Evolutionary conservation across 2,888 invertebrate genomes (phyloP).

Genomic region (Clanis bilineata): DNA sequence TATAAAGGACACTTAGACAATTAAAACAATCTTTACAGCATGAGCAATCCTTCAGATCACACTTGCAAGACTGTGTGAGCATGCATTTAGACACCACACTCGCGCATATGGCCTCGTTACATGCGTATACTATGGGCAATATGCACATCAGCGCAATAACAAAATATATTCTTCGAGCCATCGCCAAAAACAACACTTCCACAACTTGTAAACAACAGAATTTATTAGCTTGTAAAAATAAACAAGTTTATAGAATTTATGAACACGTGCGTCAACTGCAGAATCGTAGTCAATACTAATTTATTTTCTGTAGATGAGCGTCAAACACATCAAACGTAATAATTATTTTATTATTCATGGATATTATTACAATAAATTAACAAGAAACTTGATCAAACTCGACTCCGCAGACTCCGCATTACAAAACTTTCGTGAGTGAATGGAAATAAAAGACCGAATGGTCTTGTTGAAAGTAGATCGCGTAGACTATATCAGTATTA

Average conservation of each 20-base stretch:
- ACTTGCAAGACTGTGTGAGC: constrained; percentile 97
- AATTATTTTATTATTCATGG: neutral
- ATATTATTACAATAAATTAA: constrained; percentile 11
- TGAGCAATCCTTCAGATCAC: constrained; percentile 95
- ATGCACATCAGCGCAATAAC: constrained; percentile 57
- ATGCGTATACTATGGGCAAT: constrained; percentile 77
- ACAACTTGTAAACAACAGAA: constrained; percentile 27
- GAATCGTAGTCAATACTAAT: neutral
- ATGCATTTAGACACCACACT: constrained; percentile 98
- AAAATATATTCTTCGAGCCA: constrained; percentile 64
- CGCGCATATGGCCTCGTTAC: constrained; percentile 97
- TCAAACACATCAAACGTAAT: neutral
- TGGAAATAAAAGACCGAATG: constrained; percentile 4
- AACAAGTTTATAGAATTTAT: constrained; percentile 25
- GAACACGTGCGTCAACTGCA: constrained; percentile 11
- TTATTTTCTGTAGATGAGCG: neutral
- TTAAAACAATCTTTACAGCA: constrained; percentile 97
- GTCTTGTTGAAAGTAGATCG: neutral
- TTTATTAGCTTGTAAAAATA: constrained; percentile 42
- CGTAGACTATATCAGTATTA: neutral
- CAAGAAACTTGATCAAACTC: constrained; percentile 11
- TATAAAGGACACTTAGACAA: constrained; percentile 93
- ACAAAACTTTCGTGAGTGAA: constrained; percentile 13
- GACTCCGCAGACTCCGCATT: neutral
- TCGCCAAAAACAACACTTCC: constrained; percentile 36